Percentiles rank a stretch among this genome's conserved stretches.
Conservation (phyloP, 1,140 invertebrate species). For the Andrena cerasifolii region DNA sequence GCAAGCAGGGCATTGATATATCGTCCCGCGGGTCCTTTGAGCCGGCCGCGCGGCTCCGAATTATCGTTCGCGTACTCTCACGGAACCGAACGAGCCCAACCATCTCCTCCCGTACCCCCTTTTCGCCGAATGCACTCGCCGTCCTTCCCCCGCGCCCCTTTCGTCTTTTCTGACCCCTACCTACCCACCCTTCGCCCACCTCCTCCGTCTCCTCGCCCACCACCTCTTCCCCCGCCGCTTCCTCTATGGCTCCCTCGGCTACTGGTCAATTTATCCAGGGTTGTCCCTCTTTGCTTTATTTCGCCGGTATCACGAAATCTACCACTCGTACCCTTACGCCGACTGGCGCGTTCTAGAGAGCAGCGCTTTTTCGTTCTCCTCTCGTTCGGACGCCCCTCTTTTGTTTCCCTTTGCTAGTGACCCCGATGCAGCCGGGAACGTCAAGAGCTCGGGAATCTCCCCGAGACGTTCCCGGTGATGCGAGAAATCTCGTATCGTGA, state of each 20-base stretch:
- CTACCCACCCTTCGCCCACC: slow-evolving; percentile 5
- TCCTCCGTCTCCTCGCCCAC: slow-evolving; percentile 5
- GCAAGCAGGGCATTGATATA: slow-evolving; percentile 82
- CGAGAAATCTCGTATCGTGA: not conserved
- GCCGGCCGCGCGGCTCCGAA: slow-evolving; percentile 76
- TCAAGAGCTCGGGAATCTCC: not conserved
- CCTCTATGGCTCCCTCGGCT: slow-evolving; percentile 13
- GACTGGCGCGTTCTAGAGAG: slow-evolving; percentile 8
- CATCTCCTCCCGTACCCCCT: slow-evolving; percentile 30
- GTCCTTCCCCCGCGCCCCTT: not conserved
- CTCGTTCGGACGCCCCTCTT: slow-evolving; percentile 13
- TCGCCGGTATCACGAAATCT: slow-evolving; percentile 50
- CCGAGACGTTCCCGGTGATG: not conserved
- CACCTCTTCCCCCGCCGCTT: not conserved
- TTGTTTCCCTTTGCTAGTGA: slow-evolving; percentile 19
- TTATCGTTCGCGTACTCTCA: slow-evolving; percentile 79
- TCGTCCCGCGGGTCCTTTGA: slow-evolving; percentile 82
- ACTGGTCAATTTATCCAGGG: slow-evolving; percentile 68
- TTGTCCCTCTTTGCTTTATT: slow-evolving; percentile 57
- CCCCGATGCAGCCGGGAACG: slow-evolving; percentile 6
- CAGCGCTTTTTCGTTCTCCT: slow-evolving; percentile 30
- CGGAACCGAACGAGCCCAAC: slow-evolving; percentile 61
- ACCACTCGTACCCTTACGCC: slow-evolving; percentile 31
- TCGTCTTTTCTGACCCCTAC: slow-evolving; percentile 12
- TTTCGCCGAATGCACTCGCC: slow-evolving; percentile 32